Base-by-base conservation (phyloP, 2,113 vertebrate genomes). In the Gambusia holbrooki region DNA sequence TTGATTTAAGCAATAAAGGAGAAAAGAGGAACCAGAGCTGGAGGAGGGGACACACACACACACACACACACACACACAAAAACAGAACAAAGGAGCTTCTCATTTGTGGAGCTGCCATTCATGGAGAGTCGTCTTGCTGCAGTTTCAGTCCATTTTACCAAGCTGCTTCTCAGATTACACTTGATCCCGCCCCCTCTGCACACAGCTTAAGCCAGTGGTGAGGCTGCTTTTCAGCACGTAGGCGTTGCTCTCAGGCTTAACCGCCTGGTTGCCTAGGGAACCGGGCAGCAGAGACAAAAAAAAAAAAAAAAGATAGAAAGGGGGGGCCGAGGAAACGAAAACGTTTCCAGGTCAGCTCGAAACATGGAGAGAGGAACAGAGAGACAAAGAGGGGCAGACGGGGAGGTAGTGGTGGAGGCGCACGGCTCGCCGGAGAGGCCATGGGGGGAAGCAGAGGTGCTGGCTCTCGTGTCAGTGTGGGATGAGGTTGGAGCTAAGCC, bases 181-280 rank as follows among this genome's bases (percentile, higher is more conserved):
- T 65, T 74, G n/a, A 85, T 81, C 88, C 93, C 91, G 74, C 96
- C 94, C 82, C 94, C 94, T 92, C 95, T 85, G 91, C 91, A 94
- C 95, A 95, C 93, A 96, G 96, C 95, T 96, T 97, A 96, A 97
- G 95, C 96, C 97, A 97, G 96, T 97, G 95, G 96, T 95, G 93
- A 92, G 95, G 95, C 96, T 93, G 95, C 93, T 95, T 94, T 95
- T 91, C 88, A 90, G 92, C 92, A 93, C 63, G 89, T 87, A 91
- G 92, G 94, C 93, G 87, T 94, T 95, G 93, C 88, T 95, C 94
- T 96, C 96, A 96, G 96, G 96, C 93, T 96, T 94, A 97, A 94
- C 92, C 94, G 91, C 93, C 95, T 96, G 95, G 97, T 97, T 98
- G 95, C 97, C 96, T 94, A 95, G 96, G 97, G 95, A 97, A 98